phyloP scores from a whole-genome alignment of 2,113 vertebrate species.

The Malaclemys terrapin region DNA sequence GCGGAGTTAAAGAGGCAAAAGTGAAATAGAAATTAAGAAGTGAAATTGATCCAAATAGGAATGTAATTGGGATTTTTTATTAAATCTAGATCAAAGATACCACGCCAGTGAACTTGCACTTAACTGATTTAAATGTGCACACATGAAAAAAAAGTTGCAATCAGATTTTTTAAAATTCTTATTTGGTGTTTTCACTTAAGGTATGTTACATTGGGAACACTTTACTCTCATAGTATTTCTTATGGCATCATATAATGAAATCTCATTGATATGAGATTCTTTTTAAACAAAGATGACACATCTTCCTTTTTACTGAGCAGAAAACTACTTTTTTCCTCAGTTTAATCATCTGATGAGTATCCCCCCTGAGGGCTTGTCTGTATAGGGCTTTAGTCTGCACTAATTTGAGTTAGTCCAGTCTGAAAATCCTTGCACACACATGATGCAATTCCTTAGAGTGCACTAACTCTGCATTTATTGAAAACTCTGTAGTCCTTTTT shows the following conservation, averaged over 20 bases:
- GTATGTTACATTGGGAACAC: neutral
- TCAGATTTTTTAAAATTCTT: neutral
- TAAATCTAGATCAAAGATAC: neutral
- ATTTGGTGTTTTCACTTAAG: neutral
- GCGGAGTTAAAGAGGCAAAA: rapidly evolving
- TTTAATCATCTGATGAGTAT: neutral
- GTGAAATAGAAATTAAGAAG: neutral
- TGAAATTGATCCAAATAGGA: neutral
- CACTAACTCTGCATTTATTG: neutral
- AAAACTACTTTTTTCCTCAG: neutral
- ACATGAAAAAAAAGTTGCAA: neutral
- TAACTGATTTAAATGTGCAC: neutral
- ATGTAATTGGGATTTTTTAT: neutral
- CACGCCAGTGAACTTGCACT: neutral
- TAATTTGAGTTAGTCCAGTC: neutral
- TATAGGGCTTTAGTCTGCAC: neutral
- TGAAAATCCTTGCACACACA: neutral
- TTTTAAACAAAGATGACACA: neutral
- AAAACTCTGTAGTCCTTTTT: neutral
- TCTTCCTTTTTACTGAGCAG: neutral
- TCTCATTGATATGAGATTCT: neutral
- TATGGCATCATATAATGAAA: neutral
- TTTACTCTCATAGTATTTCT: neutral
- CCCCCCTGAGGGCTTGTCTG: neutral
- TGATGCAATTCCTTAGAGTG: neutral